Conservation (phyloP, 2,888 invertebrate species). For the Corbicula japonica region DNA sequence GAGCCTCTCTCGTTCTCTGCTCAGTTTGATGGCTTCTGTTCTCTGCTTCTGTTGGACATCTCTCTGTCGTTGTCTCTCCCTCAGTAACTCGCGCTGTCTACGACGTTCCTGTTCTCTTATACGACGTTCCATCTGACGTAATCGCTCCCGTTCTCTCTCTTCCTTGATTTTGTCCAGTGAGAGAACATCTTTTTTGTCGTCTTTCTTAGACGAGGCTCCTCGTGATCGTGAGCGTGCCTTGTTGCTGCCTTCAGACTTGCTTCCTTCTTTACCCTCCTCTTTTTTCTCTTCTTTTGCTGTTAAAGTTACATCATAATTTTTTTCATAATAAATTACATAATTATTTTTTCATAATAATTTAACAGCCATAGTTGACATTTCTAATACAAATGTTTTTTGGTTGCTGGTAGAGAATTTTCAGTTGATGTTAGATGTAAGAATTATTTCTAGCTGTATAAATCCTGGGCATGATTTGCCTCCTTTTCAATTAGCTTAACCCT, state of each 20-base stretch:
- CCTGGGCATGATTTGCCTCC: too few species aligned
- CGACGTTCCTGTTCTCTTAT: slow-evolving; percentile 93
- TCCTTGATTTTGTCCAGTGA: slow-evolving; percentile 85
- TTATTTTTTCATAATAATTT: slow-evolving; percentile 22
- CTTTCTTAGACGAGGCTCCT: slow-evolving; percentile 50
- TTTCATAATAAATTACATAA: too few species aligned
- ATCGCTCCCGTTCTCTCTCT: slow-evolving; percentile 88
- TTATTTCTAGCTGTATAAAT: too few species aligned
- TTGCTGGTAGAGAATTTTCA: too few species aligned
- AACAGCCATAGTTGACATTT: too few species aligned
- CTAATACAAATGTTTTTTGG: too few species aligned
- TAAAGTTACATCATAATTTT: too few species aligned
- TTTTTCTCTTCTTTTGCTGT: slow-evolving; percentile 36
- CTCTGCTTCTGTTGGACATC: slow-evolving; percentile 92
- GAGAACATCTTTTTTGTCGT: slow-evolving; percentile 76
- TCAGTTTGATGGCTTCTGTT: slow-evolving; percentile 93
- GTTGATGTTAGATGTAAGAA: too few species aligned
- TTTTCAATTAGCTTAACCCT: too few species aligned
- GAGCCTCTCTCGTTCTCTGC: slow-evolving; percentile 87
- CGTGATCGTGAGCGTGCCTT: slow-evolving; percentile 38
- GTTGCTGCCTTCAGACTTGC: slow-evolving; percentile 5
- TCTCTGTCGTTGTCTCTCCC: slow-evolving; percentile 92
- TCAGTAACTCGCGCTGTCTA: slow-evolving; percentile 88
- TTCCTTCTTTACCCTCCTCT: slow-evolving; percentile 33
- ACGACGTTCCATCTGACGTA: slow-evolving; percentile 90